phyloP scores from a whole-genome alignment of 2,113 vertebrate species.

The Ancistrus triradiatus region DNA sequence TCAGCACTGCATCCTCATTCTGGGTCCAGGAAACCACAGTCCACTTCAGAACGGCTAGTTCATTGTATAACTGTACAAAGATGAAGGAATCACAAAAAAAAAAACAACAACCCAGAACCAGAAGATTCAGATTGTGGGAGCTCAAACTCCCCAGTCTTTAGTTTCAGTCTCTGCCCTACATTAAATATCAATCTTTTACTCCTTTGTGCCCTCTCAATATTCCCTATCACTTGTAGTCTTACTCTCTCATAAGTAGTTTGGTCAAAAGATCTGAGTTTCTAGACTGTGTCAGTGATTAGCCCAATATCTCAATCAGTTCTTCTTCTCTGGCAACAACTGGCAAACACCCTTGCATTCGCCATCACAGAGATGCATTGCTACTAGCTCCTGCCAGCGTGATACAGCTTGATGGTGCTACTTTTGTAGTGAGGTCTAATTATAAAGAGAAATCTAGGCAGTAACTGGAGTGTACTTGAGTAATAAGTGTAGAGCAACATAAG shows the following conservation, averaged over 20 bases:
- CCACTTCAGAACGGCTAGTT: not conserved
- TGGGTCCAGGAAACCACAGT: not conserved
- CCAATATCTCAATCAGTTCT: not conserved
- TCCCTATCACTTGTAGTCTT: not conserved
- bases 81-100: not conserved
- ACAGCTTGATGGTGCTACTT: not conserved
- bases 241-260: not conserved
- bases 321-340: constrained; percentile 2
- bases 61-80: constrained; percentile 29
- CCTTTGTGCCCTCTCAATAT: not conserved
- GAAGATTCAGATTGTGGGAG: not conserved
- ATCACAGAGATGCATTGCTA: constrained; percentile 10
- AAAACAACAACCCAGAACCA: constrained; percentile 9
- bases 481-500: too few relatives aligned
- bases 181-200: not conserved
- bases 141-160: not conserved
- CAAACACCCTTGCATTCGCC: constrained; percentile 3
- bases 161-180: not conserved
- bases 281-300: not conserved
- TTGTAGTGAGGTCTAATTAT: too few relatives aligned
- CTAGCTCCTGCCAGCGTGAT: not conserved
- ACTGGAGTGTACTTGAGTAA: too few relatives aligned
- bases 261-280: not conserved
- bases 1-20: constrained; percentile 28
- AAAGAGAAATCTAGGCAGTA: too few relatives aligned